Evolutionary conservation across 2,113 vertebrate species (phyloP).

Genomic region (Echinops telfairi): DNA sequence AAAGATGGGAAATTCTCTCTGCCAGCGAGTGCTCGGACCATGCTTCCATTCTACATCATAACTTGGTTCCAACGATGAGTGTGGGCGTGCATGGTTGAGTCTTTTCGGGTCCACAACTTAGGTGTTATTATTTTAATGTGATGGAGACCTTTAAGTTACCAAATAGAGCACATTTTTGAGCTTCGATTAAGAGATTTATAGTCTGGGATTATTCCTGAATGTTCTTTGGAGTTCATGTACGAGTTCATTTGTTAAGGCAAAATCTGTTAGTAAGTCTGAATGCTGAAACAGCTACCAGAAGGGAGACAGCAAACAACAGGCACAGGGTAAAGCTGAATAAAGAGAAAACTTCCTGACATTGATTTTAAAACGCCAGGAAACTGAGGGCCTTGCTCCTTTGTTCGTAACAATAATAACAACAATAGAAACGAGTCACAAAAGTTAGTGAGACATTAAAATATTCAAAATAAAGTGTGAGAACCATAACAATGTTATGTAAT

Average conservation of each 20-base stretch:
- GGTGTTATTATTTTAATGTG: background rate
- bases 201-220: slow-evolving; percentile 5
- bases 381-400: background rate
- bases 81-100: background rate
- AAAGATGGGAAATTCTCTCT: slow-evolving; percentile 52
- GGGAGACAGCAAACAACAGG: background rate
- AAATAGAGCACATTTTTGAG: background rate
- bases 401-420: background rate
- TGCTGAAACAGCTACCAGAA: background rate
- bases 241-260: background rate
- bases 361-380: background rate
- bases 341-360: background rate
- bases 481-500: slow-evolving; percentile 17
- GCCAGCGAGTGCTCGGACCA: background rate
- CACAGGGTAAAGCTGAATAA: background rate
- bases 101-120: background rate
- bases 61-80: background rate
- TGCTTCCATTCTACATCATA: background rate
- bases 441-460: slow-evolving; percentile 12
- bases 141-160: slow-evolving; percentile 15
- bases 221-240: background rate
- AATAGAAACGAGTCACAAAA: slow-evolving; percentile 29
- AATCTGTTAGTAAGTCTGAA: background rate
- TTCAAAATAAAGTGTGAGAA: slow-evolving; percentile 37
- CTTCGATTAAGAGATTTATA: background rate